phyloP scores from a whole-genome alignment of 2,113 vertebrate species.

The Apodemus speciosus region DNA sequence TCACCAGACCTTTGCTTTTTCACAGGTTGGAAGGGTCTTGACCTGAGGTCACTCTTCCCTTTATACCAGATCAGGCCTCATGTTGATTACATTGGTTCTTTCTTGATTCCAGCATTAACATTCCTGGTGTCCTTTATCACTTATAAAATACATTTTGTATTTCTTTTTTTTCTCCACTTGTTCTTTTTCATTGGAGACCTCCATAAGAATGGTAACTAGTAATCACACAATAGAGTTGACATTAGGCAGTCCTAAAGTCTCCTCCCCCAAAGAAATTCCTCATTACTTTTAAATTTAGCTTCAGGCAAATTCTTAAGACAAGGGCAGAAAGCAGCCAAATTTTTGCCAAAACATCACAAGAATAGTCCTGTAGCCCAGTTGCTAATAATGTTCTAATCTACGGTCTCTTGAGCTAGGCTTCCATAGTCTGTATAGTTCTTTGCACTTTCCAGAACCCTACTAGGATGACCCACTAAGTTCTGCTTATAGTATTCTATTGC shows the following conservation, averaged over 20 bases:
- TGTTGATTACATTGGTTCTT: not conserved
- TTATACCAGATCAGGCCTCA: not conserved
- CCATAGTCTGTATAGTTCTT: not conserved
- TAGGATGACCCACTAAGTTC: not conserved
- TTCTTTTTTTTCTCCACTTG: not conserved
- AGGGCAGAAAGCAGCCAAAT: not conserved
- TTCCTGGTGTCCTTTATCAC: not conserved
- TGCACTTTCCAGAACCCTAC: not conserved
- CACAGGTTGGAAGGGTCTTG: not conserved
- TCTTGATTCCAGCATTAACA: not conserved
- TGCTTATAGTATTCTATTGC: not conserved
- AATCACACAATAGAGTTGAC: not conserved
- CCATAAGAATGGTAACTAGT: not conserved
- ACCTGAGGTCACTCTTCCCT: not conserved
- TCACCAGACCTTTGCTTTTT: not conserved
- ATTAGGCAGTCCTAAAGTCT: not conserved
- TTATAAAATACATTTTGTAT: not conserved
- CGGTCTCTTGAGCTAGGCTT: not conserved
- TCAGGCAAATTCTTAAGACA: not conserved
- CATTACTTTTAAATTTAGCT: not conserved
- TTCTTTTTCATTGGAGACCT: not conserved
- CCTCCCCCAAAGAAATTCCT: not conserved
- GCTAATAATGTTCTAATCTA: not conserved
- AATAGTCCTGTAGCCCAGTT: not conserved
- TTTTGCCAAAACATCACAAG: not conserved